These are phyloP conservation scores for Drosophila novamexicana DNA, from an alignment of 1,140 invertebrate species.

Conservation along the genomic window DNA sequence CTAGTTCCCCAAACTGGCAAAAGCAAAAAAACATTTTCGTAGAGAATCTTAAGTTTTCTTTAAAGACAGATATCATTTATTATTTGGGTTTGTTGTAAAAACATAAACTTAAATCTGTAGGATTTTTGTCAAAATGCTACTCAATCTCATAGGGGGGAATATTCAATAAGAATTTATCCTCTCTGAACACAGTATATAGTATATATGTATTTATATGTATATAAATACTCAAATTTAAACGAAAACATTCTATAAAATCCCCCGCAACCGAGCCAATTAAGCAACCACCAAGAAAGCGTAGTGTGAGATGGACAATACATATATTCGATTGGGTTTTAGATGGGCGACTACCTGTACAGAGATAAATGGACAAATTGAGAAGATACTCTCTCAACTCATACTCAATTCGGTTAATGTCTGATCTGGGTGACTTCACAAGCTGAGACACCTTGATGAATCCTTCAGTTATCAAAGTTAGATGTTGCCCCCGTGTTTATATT, in stretches of 20 bases:
- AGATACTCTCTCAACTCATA: slow-evolving; percentile 12
- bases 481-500: slow-evolving; percentile 37
- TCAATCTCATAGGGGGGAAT: background rate
- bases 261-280: slow-evolving; percentile 45
- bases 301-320: slow-evolving; percentile 70
- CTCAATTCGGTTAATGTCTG: slow-evolving; percentile 8
- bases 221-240: background rate
- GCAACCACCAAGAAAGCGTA: slow-evolving; percentile 41
- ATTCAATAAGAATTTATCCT: no score
- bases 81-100: no score
- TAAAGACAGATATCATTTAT: no score
- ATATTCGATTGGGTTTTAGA: slow-evolving; percentile 44
- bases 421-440: slow-evolving; percentile 5
- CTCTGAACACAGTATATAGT: slow-evolving; percentile 7
- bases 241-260: slow-evolving; percentile 8
- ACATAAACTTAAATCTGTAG: no score
- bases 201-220: slow-evolving; percentile 1
- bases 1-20: background rate
- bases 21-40: no score
- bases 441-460: background rate
- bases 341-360: background rate
- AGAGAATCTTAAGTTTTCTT: no score
- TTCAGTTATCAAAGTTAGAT: slow-evolving; percentile 17
- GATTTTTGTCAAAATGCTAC: background rate
- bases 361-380: background rate